phyloP scores from a whole-genome alignment of 2,797 vertebrate genomes.

The Enteromius mattozi region DNA sequence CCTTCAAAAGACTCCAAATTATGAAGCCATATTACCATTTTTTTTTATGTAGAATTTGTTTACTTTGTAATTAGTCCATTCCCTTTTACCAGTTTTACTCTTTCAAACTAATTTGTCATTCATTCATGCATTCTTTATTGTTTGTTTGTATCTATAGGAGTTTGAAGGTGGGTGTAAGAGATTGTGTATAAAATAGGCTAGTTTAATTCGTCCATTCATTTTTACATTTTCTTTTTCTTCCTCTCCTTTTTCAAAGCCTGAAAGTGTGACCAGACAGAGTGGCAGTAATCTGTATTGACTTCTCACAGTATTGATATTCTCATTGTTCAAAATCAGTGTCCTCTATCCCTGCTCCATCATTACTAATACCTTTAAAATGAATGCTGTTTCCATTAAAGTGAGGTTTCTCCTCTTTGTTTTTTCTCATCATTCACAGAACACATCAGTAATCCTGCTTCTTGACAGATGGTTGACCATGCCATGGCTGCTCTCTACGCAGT shows the following conservation, averaged over 20 bases:
- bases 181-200: not conserved
- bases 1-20: not conserved
- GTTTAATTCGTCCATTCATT: not conserved
- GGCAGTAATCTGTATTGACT: conserved; percentile 21
- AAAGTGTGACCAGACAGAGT: conserved; percentile 21
- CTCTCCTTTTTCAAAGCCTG: conserved; percentile 5
- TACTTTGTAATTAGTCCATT: not conserved
- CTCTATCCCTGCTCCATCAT: not conserved
- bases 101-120: not conserved
- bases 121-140: not conserved
- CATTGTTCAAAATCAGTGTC: conserved; percentile 19
- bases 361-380: conserved; percentile 33
- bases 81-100: not conserved
- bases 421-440: conserved; percentile 34
- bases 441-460: conserved; percentile 19
- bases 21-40: not conserved
- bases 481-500: not conserved
- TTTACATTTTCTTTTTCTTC: not conserved
- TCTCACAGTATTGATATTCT: conserved; percentile 20
- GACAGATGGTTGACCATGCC: conserved; percentile 35
- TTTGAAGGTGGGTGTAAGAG: not conserved
- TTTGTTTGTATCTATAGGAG: not conserved
- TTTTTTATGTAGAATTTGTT: not conserved
- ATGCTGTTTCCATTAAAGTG: conserved; percentile 15
- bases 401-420: conserved; percentile 35